Conservation (phyloP, 2,113 vertebrate species). For the Ptilonorhynchus violaceus region DNA sequence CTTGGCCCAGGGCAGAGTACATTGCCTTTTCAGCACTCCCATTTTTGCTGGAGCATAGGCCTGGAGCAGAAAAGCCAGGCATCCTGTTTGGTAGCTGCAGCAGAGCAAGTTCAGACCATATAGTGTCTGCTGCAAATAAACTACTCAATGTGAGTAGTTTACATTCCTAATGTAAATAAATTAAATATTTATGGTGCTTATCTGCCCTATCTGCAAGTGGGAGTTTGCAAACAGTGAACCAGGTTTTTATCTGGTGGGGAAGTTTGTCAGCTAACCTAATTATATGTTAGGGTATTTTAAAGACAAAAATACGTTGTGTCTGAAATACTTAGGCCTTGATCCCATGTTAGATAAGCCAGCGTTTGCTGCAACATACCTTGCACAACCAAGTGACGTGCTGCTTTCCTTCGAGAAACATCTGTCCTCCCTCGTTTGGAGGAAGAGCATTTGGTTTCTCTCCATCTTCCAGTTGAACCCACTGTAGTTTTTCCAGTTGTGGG, state of each 20-base stretch:
- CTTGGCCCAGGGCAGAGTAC: background rate
- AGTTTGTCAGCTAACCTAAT: slow-evolving; percentile 53
- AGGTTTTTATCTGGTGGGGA: slow-evolving; percentile 48
- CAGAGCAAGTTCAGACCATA: slow-evolving; percentile 25
- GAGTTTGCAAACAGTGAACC: slow-evolving; percentile 39
- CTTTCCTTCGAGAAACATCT: slow-evolving; percentile 10
- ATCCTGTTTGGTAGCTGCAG: background rate
- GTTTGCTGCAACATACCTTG: background rate
- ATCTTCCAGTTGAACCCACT: background rate
- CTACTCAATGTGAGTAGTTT: background rate
- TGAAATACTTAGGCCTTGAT: slow-evolving; percentile 47
- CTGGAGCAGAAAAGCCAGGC: background rate
- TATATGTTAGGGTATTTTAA: slow-evolving; percentile 40
- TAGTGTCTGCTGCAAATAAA: slow-evolving; percentile 34
- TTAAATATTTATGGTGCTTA: slow-evolving; percentile 50
- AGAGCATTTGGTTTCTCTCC: background rate
- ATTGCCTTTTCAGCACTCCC: background rate
- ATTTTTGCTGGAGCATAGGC: background rate
- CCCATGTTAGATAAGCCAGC: slow-evolving; percentile 33
- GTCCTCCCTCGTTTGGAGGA: background rate
- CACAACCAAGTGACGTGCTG: background rate
- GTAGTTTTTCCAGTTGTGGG: background rate
- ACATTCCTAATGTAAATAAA: slow-evolving; percentile 54
- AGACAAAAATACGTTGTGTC: slow-evolving; percentile 16
- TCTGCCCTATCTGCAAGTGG: slow-evolving; percentile 36